Evolutionary conservation across 2,113 vertebrate genomes (phyloP), one percentile per base, ranked within the genome.

Genomic region (Poicephalus meyeri): DNA sequence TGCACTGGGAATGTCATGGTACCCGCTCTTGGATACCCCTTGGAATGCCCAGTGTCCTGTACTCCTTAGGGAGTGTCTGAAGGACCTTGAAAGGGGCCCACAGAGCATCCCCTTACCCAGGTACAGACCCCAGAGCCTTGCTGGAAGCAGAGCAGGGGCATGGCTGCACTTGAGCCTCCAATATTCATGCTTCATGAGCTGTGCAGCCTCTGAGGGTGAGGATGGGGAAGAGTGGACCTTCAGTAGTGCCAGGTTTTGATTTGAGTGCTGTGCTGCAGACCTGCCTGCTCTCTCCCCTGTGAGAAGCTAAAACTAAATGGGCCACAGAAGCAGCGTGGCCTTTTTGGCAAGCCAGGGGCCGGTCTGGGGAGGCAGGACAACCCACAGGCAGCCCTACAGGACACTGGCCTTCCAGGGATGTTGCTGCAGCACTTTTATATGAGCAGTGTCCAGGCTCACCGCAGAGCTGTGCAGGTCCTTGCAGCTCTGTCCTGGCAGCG

Each of bases 311-410:
- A 73, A 10, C 26, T 7, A 1, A 55, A 47, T 5, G 26, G 68
- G 33, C 26, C 25, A 5, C 2, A 2, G 72, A 39, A 66, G 14
- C 28, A 49, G 17, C 23, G 2, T 0, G 1, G 60, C 19, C 8
- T 21, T 31, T 7, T 7, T 3, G 7, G n/a, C 0, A 2, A 53
- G 65, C 29, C 0, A 0, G 28, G 44, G 31, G 5, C 56, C 41
- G 50, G 20, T 76, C 53, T 82, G 64, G 64, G 42, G 58, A 72
- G 39, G 26, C 2, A 3, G 29, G 37, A 60, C 2, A 5, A 4
- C 28, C 25, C 9, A 1, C 1, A 3, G 23, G 58, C 31, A 73
- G 29, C 77, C 0, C 1, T 72, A 44, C 46, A 55, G 87, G 46
- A 1, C 65, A 5, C 5, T 13, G 42, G 3, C 6, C 39, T 71